These are phyloP conservation scores for Leguminivora glycinivorella DNA, from an alignment of 1,140 invertebrate species.

Conservation along the genomic window DNA sequence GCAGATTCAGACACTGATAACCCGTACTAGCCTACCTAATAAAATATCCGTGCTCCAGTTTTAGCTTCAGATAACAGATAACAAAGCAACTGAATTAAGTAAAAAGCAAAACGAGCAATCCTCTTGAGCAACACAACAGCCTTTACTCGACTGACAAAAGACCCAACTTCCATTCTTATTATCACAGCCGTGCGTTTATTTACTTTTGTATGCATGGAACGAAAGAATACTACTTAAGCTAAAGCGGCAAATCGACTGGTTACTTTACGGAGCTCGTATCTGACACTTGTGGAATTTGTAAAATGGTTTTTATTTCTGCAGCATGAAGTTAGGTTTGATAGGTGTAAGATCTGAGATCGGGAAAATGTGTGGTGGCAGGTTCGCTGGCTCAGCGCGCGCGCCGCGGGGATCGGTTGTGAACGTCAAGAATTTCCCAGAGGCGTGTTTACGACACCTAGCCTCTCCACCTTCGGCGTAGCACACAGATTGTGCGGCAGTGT, in stretches of 20 bases:
- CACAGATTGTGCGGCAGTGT: constrained; percentile 9
- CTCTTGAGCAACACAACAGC: constrained; percentile 21
- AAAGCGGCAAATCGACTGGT: constrained; percentile 8
- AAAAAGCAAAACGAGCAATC: constrained; percentile 10
- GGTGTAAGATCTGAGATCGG: background rate
- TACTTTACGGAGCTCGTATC: background rate
- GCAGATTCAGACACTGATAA: too few species aligned
- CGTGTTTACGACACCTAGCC: constrained; percentile 48
- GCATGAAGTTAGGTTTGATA: background rate
- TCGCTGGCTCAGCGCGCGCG: constrained; percentile 39
- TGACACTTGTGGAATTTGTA: background rate
- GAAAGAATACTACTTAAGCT: constrained; percentile 26
- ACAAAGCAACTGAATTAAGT: background rate
- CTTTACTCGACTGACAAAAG: constrained; percentile 21
- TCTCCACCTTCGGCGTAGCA: constrained; percentile 25
- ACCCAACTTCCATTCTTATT: constrained; percentile 27
- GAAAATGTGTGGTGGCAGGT: constrained; percentile 29
- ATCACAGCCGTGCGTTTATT: constrained; percentile 25
- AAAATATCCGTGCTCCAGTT: background rate
- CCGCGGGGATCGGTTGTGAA: constrained; percentile 30
- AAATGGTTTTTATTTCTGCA: background rate
- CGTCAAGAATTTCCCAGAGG: constrained; percentile 51
- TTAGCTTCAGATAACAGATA: background rate
- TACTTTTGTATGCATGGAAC: constrained; percentile 26
- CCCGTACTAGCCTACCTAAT: too few species aligned